phyloP scores from a whole-genome alignment of 1,140 invertebrate genomes.

The Sitobion miscanthi region DNA sequence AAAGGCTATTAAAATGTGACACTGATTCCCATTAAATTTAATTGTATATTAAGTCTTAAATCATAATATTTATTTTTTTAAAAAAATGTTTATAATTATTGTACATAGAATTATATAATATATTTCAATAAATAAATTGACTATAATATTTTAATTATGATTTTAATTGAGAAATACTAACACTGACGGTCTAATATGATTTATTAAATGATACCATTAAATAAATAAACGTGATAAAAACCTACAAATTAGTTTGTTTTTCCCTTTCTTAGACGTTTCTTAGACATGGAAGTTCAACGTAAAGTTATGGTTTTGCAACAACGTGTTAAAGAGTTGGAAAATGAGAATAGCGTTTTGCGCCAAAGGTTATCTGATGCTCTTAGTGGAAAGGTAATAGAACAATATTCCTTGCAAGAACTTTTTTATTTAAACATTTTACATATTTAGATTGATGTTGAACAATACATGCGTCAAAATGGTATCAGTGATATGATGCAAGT shows the following conservation, averaged over 20 bases:
- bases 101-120: neutral
- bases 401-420: neutral
- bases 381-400: constrained; percentile 60
- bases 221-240: constrained; percentile 22
- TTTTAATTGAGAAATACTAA: neutral
- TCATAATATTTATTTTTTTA: constrained; percentile 46
- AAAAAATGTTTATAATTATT: constrained; percentile 5
- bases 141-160: constrained; percentile 24
- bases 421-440: constrained; percentile 43
- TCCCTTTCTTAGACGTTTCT: constrained; percentile 67
- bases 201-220: neutral
- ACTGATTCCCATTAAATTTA: constrained; percentile 39
- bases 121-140: constrained; percentile 45
- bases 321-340: constrained; percentile 74
- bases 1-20: constrained; percentile 53
- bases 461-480: constrained; percentile 65
- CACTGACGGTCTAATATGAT: neutral
- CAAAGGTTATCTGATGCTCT: constrained; percentile 70
- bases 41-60: neutral
- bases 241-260: constrained; percentile 40
- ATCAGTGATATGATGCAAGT: constrained; percentile 66
- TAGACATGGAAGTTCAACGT: constrained; percentile 78
- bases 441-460: constrained; percentile 65
- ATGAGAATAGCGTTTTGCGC: constrained; percentile 74
- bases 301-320: constrained; percentile 76